Base-by-base conservation (phyloP, 2,797 vertebrate species). In the Acanthis flammea region DNA sequence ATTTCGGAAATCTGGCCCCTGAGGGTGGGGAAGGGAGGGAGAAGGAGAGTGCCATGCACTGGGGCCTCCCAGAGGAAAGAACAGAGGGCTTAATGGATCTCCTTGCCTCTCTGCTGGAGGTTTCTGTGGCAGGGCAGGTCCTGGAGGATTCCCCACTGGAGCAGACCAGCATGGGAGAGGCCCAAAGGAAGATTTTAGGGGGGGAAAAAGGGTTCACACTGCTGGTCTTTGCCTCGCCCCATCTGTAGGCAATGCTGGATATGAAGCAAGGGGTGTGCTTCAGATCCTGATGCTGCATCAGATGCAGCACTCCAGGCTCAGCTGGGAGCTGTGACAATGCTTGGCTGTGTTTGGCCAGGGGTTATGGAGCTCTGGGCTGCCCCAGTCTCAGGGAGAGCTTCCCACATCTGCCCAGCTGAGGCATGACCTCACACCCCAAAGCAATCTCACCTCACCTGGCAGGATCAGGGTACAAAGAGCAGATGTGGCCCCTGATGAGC, bases 1-100 rank as follows among this genome's bases (percentile, higher is more conserved):
- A 75, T 66, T 90, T 90, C 3, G 11, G 81, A 88, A 81, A 90
- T 73, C 78, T 83, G 63, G 41, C 76, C 70, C 45, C 57, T 68
- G 13, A 3, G 0, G 1, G 31, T 0, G 0, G 50, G 50, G 33
- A 66, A 74, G 51, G 48, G 65, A 79, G n/a, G 39, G 51, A 0
- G 3, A 57, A 55, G 39, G 47, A 63, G 55, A 53, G 18, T 30
- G 25, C 27, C 24, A 31, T 25, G 28, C 35, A 27, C n/a, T 31
- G 21, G 45, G 54, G 37, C 61, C 63, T 68, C 53, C 55, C 33
- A 61, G 42, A 61, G n/a, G 39, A 54, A 60, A 66, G 39, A 35
- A 66, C 35, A 42, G 27, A 2, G 1, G 27, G 55, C 16, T 88
- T 81, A 70, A 42, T 27, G 44, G 54, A 27, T 22, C 74, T 76